Conservation (phyloP, 1,140 invertebrate species). For the Lordiphosa collinella region DNA sequence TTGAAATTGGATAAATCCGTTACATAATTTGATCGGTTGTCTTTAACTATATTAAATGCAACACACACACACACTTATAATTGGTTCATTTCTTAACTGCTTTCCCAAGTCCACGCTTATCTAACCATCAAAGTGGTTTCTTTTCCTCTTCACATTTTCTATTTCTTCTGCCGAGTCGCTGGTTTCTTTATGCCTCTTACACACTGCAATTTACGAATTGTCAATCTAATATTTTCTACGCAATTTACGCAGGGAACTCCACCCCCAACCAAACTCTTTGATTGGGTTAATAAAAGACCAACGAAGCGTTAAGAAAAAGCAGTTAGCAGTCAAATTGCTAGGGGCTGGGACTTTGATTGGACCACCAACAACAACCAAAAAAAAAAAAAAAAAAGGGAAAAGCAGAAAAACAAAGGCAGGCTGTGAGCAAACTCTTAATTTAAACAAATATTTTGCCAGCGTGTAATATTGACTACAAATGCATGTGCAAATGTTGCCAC, state of each 20-base stretch:
- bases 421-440: constrained; percentile 53
- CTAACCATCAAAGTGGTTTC: too few species aligned
- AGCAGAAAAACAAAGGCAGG: constrained; percentile 6
- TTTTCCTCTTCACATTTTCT: too few species aligned
- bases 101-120: too few species aligned
- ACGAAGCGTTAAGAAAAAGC: constrained; percentile 67
- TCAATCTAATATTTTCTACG: constrained; percentile 63
- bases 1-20: too few species aligned
- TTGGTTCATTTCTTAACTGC: too few species aligned
- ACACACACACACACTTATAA: too few species aligned
- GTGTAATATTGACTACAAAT: constrained; percentile 77
- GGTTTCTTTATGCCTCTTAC: too few species aligned
- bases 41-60: too few species aligned
- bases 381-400: too few species aligned
- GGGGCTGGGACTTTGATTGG: constrained; percentile 53
- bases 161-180: too few species aligned
- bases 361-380: background rate
- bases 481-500: constrained; percentile 79
- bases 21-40: too few species aligned
- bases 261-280: constrained; percentile 10
- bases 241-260: constrained; percentile 42
- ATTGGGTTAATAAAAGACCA: constrained; percentile 64
- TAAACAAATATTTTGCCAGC: constrained; percentile 68
- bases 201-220: constrained; percentile 54
- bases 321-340: constrained; percentile 57